Conservation (phyloP, 2,113 vertebrate genomes). For the Peromyscus maniculatus region DNA sequence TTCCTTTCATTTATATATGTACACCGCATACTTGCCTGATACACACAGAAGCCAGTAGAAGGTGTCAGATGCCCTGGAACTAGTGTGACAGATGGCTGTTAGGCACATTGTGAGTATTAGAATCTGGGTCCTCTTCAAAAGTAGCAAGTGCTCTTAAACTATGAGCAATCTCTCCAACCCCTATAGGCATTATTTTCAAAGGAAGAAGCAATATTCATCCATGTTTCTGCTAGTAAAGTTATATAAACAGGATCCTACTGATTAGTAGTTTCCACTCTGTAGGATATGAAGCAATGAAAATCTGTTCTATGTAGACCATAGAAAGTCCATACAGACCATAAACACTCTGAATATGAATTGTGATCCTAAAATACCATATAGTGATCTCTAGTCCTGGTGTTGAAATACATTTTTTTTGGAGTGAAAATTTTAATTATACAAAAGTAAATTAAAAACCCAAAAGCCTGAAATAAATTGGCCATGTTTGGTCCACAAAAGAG, state of each 20-base stretch:
- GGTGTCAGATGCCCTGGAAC: too few species aligned
- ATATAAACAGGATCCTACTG: neutral
- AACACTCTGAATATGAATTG: neutral
- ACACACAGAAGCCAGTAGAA: neutral
- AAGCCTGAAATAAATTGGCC: neutral
- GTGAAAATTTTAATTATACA: neutral
- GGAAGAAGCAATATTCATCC: neutral
- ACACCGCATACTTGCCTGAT: too few species aligned
- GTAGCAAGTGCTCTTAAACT: neutral
- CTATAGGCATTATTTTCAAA: neutral
- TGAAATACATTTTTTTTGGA: neutral
- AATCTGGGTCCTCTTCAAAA: too few species aligned
- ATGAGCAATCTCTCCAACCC: neutral
- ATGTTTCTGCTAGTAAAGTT: neutral
- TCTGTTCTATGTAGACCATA: neutral
- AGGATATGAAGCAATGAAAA: neutral
- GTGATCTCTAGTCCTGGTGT: neutral
- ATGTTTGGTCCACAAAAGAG: neutral
- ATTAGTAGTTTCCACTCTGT: neutral
- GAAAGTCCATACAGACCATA: neutral
- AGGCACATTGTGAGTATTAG: neutral
- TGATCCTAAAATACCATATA: neutral
- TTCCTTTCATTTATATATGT: neutral
- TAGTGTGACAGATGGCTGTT: neutral
- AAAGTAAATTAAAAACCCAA: neutral